Evolutionary conservation across 2,888 invertebrate species (phyloP).

Genomic region (Autographa gamma): DNA sequence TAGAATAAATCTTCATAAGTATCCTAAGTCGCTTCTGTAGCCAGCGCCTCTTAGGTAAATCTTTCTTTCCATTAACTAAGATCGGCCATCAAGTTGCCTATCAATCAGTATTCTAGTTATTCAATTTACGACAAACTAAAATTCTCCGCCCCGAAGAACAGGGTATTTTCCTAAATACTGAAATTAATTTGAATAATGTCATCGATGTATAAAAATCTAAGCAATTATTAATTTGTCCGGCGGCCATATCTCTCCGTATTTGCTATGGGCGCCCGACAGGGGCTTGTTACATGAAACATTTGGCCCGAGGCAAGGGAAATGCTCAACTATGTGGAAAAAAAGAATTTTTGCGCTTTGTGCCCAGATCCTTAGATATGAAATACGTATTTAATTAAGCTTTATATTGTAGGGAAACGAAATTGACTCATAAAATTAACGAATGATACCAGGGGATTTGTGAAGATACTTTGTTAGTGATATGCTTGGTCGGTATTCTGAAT

Average conservation of each 20-base stretch:
- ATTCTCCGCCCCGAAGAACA: not conserved
- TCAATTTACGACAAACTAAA: constrained; percentile 18
- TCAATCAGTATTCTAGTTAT: constrained; percentile 34
- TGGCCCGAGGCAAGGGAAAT: constrained; percentile 69
- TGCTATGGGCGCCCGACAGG: constrained; percentile 53
- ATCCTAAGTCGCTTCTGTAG: constrained; percentile 34
- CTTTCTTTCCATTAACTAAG: constrained; percentile 31
- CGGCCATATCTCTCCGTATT: constrained; percentile 57
- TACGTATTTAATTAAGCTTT: constrained; percentile 82
- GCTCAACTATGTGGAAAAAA: constrained; percentile 81
- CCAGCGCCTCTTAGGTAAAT: constrained; percentile 31
- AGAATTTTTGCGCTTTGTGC: constrained; percentile 69
- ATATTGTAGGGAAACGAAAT: constrained; percentile 68
- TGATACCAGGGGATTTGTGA: constrained; percentile 53
- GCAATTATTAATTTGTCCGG: constrained; percentile 60
- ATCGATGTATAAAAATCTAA: constrained; percentile 52
- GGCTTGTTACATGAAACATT: constrained; percentile 73
- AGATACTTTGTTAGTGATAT: constrained; percentile 16
- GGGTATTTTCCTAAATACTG: not conserved
- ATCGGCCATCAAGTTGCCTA: constrained; percentile 40
- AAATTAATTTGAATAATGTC: constrained; percentile 25
- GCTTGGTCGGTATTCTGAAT: constrained; percentile 25
- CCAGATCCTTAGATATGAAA: constrained; percentile 74
- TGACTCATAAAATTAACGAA: constrained; percentile 68
- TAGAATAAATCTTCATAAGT: constrained; percentile 38